A percentile compares a stretch with the other conserved stretches of the same genome.
Evolutionary conservation across 2,113 vertebrate genomes (phyloP).

Genomic region (Pantherophis guttatus): DNA sequence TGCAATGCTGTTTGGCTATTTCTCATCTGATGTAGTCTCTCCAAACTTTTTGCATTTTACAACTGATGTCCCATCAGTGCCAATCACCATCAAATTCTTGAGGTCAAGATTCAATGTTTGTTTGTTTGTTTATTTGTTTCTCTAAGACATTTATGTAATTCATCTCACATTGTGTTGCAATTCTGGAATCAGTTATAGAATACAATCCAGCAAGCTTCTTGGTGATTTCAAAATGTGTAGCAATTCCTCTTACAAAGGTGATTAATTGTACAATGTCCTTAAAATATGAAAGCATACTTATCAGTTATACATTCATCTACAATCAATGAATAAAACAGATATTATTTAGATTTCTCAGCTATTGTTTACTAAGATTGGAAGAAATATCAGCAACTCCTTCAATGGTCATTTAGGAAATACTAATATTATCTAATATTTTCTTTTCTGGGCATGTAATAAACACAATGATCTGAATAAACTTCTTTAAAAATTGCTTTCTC

Average conservation of each 20-base stretch:
- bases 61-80: background rate
- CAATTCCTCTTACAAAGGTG: background rate
- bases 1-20: background rate
- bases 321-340: background rate
- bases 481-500: background rate
- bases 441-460: background rate
- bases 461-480: background rate
- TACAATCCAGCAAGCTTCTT: background rate
- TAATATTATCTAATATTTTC: background rate
- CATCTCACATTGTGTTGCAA: background rate
- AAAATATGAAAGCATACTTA: background rate
- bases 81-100: background rate
- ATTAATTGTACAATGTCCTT: background rate
- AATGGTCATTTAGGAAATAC: background rate
- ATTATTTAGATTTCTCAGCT: background rate
- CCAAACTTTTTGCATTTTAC: background rate
- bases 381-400: background rate
- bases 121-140: background rate
- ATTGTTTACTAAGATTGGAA: background rate
- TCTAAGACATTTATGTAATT: background rate
- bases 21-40: background rate
- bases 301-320: background rate
- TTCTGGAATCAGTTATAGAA: background rate
- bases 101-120: background rate
- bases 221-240: background rate